Conservation (phyloP, 2,797 vertebrate species). For the Sebastes oblongus region DNA sequence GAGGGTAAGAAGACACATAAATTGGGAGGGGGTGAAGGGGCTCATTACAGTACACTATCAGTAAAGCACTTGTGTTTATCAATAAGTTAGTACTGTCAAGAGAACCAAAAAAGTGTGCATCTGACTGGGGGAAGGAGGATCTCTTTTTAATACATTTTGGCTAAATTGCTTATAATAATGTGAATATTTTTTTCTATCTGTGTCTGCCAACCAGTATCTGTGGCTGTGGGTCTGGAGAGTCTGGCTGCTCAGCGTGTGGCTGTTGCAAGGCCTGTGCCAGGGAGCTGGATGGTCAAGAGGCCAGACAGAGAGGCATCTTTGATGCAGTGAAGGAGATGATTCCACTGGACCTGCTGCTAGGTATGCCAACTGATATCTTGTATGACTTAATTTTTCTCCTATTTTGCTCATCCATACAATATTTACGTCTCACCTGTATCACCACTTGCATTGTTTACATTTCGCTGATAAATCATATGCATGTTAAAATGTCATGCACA, state of each 20-base stretch:
- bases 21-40: neutral
- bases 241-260: constrained; percentile 96
- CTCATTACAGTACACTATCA: neutral
- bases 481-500: constrained; percentile 7
- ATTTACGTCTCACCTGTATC: constrained; percentile 18
- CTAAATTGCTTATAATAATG: neutral
- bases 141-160: neutral
- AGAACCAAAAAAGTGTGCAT: neutral
- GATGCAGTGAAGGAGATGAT: constrained; percentile 99
- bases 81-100: neutral
- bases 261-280: constrained; percentile 98
- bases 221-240: constrained; percentile 98
- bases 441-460: constrained; percentile 1
- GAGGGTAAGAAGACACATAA: constrained; percentile 86
- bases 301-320: constrained; percentile 97
- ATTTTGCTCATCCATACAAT: constrained; percentile 4
- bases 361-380: constrained; percentile 75
- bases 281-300: constrained; percentile 97
- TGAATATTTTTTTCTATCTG: neutral
- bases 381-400: neutral
- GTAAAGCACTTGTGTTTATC: neutral
- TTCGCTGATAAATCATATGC: neutral
- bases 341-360: constrained; percentile 95
- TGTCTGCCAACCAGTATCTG: constrained; percentile 86
- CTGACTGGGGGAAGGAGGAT: neutral